These are phyloP conservation scores for Hyaena hyaena DNA, from an alignment of 2,113 vertebrate species.

Conservation along the genomic window DNA sequence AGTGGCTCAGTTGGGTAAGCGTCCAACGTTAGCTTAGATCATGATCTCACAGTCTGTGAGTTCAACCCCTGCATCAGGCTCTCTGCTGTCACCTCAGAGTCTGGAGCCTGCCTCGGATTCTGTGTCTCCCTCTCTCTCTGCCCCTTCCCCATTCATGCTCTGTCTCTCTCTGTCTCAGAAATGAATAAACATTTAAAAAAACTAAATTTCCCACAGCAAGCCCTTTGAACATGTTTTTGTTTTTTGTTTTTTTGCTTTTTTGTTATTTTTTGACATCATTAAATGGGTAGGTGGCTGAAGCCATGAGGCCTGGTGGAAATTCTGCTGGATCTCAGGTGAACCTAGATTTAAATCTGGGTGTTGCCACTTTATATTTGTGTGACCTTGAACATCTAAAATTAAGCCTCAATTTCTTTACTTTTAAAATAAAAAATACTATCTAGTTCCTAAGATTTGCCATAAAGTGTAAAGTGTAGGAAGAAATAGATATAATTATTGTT, in stretches of 20 bases:
- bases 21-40: too few species aligned
- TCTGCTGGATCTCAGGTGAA: background rate
- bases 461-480: background rate
- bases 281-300: background rate
- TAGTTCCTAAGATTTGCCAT: background rate
- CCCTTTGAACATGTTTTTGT: background rate
- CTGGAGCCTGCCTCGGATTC: too few species aligned
- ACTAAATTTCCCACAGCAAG: background rate
- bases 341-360: background rate
- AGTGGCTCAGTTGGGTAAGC: too few species aligned
- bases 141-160: too few species aligned
- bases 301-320: background rate
- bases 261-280: background rate
- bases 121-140: too few species aligned
- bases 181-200: background rate
- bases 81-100: too few species aligned
- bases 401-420: background rate
- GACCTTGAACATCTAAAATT: background rate
- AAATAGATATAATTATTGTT: background rate
- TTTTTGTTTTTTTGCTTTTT: background rate
- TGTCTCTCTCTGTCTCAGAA: too few species aligned
- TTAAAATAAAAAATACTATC: background rate
- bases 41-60: too few species aligned
- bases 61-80: too few species aligned
- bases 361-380: background rate